Evolutionary conservation across 1,140 invertebrate species (phyloP), one percentile per base, ranked within the genome.

Genomic region (Phenacoccus solenopsis): DNA sequence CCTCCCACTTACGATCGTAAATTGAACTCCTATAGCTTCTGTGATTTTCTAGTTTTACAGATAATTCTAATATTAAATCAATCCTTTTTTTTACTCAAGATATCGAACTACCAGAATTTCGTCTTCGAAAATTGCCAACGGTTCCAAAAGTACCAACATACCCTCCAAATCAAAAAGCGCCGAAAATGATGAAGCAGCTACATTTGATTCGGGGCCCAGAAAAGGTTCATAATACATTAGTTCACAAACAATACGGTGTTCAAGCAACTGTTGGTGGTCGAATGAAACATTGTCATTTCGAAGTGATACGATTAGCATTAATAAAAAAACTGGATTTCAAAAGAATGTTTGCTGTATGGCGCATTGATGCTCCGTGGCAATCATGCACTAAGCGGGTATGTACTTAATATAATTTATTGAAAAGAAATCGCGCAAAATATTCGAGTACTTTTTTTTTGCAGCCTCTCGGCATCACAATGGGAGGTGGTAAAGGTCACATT

Each of bases 401-500:
- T 68, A 70, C 59, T 70, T 49, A 38, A 10, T 70, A 0, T 69
- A n/a, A 12, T 24, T 67, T 67, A n/a, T 67, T 25, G 27, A 24
- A 24, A 27, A 16, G 3, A 25, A 67, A 24, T 67, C 5, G 5
- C 27, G 64, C 5, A 27, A n/a, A 22, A 67, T 12, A 9, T 24
- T 25, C n/a, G n/a, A n/a, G 7, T 24, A 67, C 20, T 67, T 16
- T 24, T 10, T 9, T 69, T 27, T 35, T 69, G n/a, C 71, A 87
- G 82, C 88, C 91, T 0, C 87, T 88, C 79, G 96, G 96, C 2
- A 86, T 89, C 68, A 81, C 93, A 74, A 93, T 98, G 89, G 98
- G 98, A 70, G 92, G 94, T 75, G 97, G 97, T 7, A 99, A 99
- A 84, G 92, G 91, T 12, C 78, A 84, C n/a, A 98, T 99, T 70